These are phyloP conservation scores for Melinaea marsaeus DNA, from an alignment of 2,888 invertebrate genomes.

Conservation along the genomic window DNA sequence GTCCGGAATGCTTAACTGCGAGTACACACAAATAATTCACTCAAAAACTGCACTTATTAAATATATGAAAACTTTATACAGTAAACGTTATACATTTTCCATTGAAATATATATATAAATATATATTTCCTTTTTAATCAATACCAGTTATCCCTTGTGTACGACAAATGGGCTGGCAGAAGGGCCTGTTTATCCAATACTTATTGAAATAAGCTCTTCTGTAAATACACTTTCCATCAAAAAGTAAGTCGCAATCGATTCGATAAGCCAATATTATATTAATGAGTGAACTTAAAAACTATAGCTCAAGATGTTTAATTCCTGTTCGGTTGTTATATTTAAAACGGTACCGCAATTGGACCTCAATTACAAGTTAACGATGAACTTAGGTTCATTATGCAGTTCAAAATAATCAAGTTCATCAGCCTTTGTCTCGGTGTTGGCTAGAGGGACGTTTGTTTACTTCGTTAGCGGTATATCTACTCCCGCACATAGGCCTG, in stretches of 20 bases:
- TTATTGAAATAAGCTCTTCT: no score
- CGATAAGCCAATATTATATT: no score
- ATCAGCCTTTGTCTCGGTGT: conserved; percentile 63
- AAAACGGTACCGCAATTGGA: background rate
- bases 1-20: conserved; percentile 59
- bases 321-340: no score
- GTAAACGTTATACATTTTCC: no score
- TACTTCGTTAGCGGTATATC: conserved; percentile 71
- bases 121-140: conserved; percentile 20
- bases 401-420: conserved; percentile 65
- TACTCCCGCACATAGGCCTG: conserved; percentile 49
- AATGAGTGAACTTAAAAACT: no score
- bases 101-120: conserved; percentile 12
- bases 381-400: conserved; percentile 47
- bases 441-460: conserved; percentile 58
- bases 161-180: no score
- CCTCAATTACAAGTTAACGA: conserved; percentile 2
- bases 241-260: no score
- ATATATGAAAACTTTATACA: background rate
- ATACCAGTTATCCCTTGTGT: no score
- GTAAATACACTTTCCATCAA: no score
- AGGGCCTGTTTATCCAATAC: no score
- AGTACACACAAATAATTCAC: conserved; percentile 60
- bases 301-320: no score
- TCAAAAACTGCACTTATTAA: conserved; percentile 28